phyloP scores from a whole-genome alignment of 2,113 vertebrate genomes.

The Sorex fumeus region DNA sequence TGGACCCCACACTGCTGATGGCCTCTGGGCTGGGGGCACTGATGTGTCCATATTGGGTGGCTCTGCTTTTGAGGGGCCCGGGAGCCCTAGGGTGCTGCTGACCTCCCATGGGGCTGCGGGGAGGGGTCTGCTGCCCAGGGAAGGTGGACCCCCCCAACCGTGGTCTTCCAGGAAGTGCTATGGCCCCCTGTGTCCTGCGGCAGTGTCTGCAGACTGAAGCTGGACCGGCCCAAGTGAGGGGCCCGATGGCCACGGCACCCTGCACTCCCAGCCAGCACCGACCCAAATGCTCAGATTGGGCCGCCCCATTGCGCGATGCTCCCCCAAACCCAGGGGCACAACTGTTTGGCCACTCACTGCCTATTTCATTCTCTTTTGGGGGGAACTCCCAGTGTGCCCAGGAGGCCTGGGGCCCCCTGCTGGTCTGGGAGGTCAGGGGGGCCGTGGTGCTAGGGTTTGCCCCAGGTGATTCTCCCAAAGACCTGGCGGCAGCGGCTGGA shows the following conservation, averaged over 20 bases:
- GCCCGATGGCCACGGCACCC: too few species aligned
- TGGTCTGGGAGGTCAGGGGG: too few species aligned
- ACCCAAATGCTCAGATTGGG: too few species aligned
- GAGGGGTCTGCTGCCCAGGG: neutral
- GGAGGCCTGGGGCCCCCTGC: neutral
- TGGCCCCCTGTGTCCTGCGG: neutral
- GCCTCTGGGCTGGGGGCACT: neutral
- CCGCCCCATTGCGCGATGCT: too few species aligned
- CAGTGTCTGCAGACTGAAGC: too few species aligned
- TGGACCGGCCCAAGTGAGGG: too few species aligned
- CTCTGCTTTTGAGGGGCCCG: too few species aligned
- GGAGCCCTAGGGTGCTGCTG: neutral
- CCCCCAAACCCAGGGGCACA: too few species aligned
- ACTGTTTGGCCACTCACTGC: too few species aligned
- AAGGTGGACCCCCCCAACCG: neutral
- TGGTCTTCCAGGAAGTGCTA: slow-evolving; percentile 25
- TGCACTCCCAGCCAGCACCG: too few species aligned
- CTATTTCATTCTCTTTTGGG: too few species aligned
- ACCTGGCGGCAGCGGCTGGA: neutral
- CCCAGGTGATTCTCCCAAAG: neutral
- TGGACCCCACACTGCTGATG: neutral
- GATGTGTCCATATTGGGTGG: neutral
- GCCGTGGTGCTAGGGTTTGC: neutral
- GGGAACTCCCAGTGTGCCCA: too few species aligned
- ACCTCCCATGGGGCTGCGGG: neutral